Conservation (phyloP, 2,113 vertebrate genomes). For the Misgurnus anguillicaudatus region DNA sequence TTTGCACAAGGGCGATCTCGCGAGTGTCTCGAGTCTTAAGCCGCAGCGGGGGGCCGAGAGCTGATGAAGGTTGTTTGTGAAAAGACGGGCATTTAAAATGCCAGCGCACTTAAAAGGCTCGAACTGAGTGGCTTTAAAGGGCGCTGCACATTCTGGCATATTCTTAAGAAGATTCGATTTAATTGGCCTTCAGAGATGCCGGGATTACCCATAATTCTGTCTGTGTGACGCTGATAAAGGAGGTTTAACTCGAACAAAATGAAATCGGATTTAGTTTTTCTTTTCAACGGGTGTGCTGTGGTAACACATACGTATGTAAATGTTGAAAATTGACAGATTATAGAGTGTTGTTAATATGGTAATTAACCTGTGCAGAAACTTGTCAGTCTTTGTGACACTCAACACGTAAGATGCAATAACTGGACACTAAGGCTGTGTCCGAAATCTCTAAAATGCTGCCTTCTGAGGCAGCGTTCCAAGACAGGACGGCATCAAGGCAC, state of each 20-base stretch:
- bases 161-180: conserved; percentile 40
- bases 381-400: conserved; percentile 5
- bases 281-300: background rate
- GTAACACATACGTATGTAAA: background rate
- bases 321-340: background rate
- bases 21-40: conserved; percentile 41
- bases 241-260: conserved; percentile 7
- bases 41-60: conserved; percentile 39
- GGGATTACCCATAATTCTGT: conserved; percentile 41
- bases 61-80: conserved; percentile 47
- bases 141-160: conserved; percentile 11
- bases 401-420: background rate
- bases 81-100: conserved; percentile 41
- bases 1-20: conserved; percentile 12
- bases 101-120: conserved; percentile 41
- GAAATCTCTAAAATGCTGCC: too few relatives aligned
- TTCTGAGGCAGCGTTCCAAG: too few relatives aligned
- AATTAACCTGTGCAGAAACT: conserved; percentile 17
- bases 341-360: background rate
- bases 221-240: conserved; percentile 36
- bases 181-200: conserved; percentile 50
- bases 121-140: conserved; percentile 40
- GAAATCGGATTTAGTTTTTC: conserved; percentile 20
- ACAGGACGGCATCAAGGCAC: too few relatives aligned
- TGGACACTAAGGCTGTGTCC: background rate